phyloP scores from a whole-genome alignment of 2,113 vertebrate species.

The Pelvicachromis taeniatus region DNA sequence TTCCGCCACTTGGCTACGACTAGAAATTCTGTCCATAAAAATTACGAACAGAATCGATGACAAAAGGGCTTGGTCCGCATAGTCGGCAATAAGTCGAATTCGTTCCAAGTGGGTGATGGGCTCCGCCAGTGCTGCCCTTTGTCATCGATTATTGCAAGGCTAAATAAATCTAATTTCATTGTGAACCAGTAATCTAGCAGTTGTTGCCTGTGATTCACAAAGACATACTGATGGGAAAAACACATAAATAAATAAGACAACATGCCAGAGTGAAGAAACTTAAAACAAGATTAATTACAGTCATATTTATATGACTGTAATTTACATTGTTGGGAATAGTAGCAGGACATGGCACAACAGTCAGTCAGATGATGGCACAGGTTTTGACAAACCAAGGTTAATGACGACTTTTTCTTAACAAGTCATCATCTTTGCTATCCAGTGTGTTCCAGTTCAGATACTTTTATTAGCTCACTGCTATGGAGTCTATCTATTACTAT shows the following conservation, averaged over 20 bases:
- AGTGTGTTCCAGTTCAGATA: background rate
- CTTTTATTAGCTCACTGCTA: background rate
- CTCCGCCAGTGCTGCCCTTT: too few species aligned
- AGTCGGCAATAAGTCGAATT: too few species aligned
- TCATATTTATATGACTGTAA: background rate
- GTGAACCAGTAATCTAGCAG: conserved; percentile 32
- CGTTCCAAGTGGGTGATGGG: too few species aligned
- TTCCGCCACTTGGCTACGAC: background rate
- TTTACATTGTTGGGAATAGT: background rate
- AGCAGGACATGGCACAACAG: background rate
- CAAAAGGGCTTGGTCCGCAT: too few species aligned
- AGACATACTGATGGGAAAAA: conserved; percentile 22
- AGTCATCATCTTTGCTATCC: background rate
- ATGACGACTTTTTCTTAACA: background rate
- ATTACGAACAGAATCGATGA: background rate
- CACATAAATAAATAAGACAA: conserved; percentile 27
- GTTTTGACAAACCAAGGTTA: background rate
- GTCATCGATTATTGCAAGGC: background rate
- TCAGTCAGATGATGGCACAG: background rate
- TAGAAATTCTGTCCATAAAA: background rate
- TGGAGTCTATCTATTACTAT: background rate
- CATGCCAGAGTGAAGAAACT: background rate
- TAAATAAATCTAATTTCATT: conserved; percentile 28
- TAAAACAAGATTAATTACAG: conserved; percentile 20
- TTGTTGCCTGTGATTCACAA: conserved; percentile 28